phyloP scores from a whole-genome alignment of 2,797 vertebrate genomes.

The Mormyrus proboscirostris region DNA sequence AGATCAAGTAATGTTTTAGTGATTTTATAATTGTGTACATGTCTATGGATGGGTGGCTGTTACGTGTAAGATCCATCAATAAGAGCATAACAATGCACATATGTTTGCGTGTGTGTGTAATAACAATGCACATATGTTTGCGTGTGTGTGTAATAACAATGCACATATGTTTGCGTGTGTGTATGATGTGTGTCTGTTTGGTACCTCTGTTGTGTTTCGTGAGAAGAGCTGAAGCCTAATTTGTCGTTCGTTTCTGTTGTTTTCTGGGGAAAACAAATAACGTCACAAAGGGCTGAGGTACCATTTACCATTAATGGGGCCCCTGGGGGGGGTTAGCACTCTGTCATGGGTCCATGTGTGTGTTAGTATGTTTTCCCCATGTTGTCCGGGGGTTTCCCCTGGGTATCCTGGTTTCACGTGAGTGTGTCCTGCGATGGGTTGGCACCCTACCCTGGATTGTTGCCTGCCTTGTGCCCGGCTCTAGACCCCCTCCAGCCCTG shows the following conservation, averaged over 20 bases:
- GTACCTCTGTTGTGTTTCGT: neutral
- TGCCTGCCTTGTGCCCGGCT: neutral
- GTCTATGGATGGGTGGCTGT: slow-evolving; percentile 36
- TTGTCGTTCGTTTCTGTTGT: neutral
- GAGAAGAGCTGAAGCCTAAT: neutral
- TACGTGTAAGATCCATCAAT: slow-evolving; percentile 32
- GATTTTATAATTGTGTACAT: slow-evolving; percentile 32
- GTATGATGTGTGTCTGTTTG: neutral
- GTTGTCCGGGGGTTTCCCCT: neutral
- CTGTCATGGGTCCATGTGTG: neutral
- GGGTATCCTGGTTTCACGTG: neutral
- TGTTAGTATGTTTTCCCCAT: neutral
- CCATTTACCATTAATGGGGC: neutral
- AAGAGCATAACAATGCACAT: neutral
- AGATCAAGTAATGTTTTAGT: slow-evolving; percentile 35
- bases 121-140: neutral
- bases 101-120: neutral
- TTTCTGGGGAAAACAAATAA: neutral
- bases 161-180: neutral
- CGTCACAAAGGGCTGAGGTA: neutral
- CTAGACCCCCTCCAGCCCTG: neutral
- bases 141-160: neutral
- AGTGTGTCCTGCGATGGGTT: neutral
- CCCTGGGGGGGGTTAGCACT: neutral
- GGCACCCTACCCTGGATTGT: neutral